Evolutionary conservation across 1,140 invertebrate species (phyloP), one percentile per base, ranked within the genome.

Genomic region (Formica exsecta): DNA sequence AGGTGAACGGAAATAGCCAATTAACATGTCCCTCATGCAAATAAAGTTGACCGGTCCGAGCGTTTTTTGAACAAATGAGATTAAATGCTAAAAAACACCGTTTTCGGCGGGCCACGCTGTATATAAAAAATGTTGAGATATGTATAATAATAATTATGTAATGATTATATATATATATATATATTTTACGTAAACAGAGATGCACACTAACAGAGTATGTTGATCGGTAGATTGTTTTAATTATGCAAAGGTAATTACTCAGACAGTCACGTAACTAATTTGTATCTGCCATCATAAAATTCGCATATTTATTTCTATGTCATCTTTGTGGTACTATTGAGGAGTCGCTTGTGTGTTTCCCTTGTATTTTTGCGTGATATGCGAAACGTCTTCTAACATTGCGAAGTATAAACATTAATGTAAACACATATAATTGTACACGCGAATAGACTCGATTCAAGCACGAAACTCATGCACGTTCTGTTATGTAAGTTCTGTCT

Each of bases 201-300:
- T 13, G 19, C 4, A 44, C 19, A 13, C 61, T 8, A 22, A 57
- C 3, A 29, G 44, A 61, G 9, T 73, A 38, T 7, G 36, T 73
- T 19, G 6, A 38, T 81, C 1, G 36, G 5, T 51, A 51, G 3
- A 54, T 16, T 19, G 22, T 36, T 25, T 48, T 36, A 83, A 74
- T 68, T 79, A 54, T 81, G 22, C 38, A 61, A 22, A 73, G 25
- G 16, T n/a, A 44, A 48, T 74, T 13, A 22, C 59, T 59, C 22
- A 38, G 64, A 36, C 32, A 73, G 68, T 83, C 54, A 48, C 29
- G 68, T 48, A 83, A 73, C 79, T 81, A 81, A 73, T 74, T 73
- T 61, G 11, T 13, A 25, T 13, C 48, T 41, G 51, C 13, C 19
- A 36, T 1, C 36, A 4, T 16, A n/a, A 54, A 61, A 73, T 61